A percentile compares a stretch with the other conserved stretches of the same genome.
These are phyloP conservation scores for Vultur gryphus DNA, from an alignment of 2,797 vertebrate genomes.

Conservation along the genomic window DNA sequence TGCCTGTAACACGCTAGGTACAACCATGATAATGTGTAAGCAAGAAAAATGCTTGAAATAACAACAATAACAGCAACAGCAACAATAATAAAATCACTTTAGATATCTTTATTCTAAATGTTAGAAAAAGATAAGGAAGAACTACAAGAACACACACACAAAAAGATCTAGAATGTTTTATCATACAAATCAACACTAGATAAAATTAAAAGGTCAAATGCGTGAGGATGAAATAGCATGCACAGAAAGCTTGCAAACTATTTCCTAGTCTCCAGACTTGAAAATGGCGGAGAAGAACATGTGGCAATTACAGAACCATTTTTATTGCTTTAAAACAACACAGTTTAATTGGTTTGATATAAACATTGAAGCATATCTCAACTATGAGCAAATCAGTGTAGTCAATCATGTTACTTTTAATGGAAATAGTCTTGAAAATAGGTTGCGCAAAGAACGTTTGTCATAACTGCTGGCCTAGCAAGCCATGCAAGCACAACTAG, in stretches of 20 bases:
- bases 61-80: neutral
- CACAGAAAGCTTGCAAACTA: neutral
- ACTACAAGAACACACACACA: neutral
- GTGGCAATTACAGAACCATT: conserved; percentile 42
- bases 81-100: neutral
- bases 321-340: conserved; percentile 50
- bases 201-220: neutral
- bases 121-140: neutral
- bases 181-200: neutral
- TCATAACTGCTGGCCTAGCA: conserved; percentile 56
- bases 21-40: neutral
- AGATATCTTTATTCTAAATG: neutral
- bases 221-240: neutral
- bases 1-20: neutral
- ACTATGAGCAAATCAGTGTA: conserved; percentile 22
- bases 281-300: conserved; percentile 20
- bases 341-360: conserved; percentile 30
- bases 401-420: conserved; percentile 64
- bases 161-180: neutral
- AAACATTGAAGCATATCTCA: conserved; percentile 54
- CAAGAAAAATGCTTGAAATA: neutral
- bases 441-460: conserved; percentile 14
- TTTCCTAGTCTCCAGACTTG: neutral
- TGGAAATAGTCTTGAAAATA: conserved; percentile 60
- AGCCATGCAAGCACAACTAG: conserved; percentile 14